phyloP scores from a whole-genome alignment of 2,113 vertebrate species.

The Myanophis thanlyinensis region DNA sequence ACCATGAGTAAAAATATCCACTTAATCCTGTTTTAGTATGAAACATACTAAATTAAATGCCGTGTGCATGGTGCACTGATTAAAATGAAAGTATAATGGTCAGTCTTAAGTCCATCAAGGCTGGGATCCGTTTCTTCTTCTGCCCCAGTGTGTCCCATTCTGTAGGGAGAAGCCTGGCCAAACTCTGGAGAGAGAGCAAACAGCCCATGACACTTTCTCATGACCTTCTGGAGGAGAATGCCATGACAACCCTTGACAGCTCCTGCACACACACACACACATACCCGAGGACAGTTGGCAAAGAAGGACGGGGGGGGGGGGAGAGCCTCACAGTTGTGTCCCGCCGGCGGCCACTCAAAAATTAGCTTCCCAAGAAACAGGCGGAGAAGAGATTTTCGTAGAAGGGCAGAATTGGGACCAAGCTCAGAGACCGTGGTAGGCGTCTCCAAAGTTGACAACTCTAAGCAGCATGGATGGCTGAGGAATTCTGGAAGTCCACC shows the following conservation, averaged over 20 bases:
- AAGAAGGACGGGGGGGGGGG: neutral
- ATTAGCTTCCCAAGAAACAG: neutral
- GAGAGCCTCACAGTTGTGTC: neutral
- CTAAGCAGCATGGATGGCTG: too few relatives aligned
- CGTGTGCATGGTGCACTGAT: too few relatives aligned
- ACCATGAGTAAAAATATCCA: neutral
- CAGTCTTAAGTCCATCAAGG: neutral
- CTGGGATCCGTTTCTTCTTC: neutral
- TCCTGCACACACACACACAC: constrained; percentile 57
- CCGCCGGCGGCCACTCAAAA: neutral
- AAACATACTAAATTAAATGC: too few relatives aligned
- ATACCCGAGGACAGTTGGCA: neutral
- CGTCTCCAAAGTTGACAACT: too few relatives aligned
- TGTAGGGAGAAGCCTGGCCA: constrained; percentile 17
- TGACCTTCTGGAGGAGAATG: constrained; percentile 50
- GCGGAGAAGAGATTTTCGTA: neutral
- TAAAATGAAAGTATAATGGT: neutral
- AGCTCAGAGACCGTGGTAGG: neutral
- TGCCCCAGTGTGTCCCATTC: neutral
- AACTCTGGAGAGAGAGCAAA: constrained; percentile 30
- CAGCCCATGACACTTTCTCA: constrained; percentile 43
- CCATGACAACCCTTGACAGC: constrained; percentile 56
- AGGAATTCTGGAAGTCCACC: too few relatives aligned
- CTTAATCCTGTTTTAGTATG: neutral
- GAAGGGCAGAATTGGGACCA: neutral